Evolutionary conservation across 2,888 invertebrate species (phyloP).

Genomic region (Scaptomyza cyrtandrae): DNA sequence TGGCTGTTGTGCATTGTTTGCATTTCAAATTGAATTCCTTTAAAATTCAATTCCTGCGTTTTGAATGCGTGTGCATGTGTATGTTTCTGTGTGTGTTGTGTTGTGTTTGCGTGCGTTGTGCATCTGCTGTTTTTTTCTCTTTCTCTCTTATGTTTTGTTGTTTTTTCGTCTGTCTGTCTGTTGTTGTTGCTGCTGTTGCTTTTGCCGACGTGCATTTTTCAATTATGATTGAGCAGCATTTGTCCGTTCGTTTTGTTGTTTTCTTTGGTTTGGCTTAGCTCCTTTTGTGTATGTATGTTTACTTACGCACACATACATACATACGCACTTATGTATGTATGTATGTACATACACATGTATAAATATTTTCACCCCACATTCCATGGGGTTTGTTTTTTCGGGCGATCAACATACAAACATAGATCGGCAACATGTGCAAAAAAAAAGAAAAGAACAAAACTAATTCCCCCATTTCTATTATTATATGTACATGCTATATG

Average conservation of each 20-base stretch:
- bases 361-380: constrained; percentile 32
- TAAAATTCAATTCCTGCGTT: constrained; percentile 62
- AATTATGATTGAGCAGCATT: constrained; percentile 79
- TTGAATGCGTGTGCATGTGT: constrained; percentile 16
- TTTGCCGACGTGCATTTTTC: constrained; percentile 69
- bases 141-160: constrained; percentile 44
- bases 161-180: constrained; percentile 44
- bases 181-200: constrained; percentile 18
- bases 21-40: constrained; percentile 80
- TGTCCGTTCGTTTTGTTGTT: constrained; percentile 74
- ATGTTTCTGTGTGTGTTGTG: constrained; percentile 31
- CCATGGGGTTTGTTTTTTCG: background rate
- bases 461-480: constrained; percentile 18
- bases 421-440: constrained; percentile 1
- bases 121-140: constrained; percentile 74
- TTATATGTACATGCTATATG: constrained; percentile 15
- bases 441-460: background rate
- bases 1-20: constrained; percentile 73
- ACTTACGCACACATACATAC: background rate
- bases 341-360: background rate
- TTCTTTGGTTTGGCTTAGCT: constrained; percentile 71
- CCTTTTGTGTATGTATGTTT: constrained; percentile 41
- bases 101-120: constrained; percentile 73
- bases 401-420: background rate
- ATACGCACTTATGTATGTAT: background rate